Evolutionary conservation across 23 tunicate genomes (phyloP), one percentile per base, ranked within the genome.

Genomic region (Diplosoma virens): DNA sequence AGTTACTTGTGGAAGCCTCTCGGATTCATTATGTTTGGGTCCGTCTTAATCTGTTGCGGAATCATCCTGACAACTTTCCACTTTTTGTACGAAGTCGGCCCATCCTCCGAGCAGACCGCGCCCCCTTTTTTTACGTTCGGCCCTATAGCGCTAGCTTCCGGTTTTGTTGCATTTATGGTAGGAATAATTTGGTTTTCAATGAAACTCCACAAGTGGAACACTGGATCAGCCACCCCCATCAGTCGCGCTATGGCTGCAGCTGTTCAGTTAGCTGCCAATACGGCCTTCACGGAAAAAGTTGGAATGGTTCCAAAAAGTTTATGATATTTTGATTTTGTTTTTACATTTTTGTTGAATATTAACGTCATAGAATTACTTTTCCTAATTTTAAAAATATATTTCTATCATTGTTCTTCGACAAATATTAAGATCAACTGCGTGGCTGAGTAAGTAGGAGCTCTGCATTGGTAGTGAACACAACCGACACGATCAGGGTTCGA

Each of bases 171-270:
- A 25, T 81, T 86, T 28, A 92, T 85, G 81, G 55, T 85, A 28
- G 97, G 87, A 4, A 23, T 92, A 1, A 87, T 92, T 45, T 92
- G 97, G 97, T 68, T 85, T 76, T 75, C 93, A 23, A 59, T 85
- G 20, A 92, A 92, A 55, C 77, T 71, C 26, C 78, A 79, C 14
- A 92, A 92, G 54, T 92, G 97, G 97, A 28, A 36, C 17, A 77
- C 31, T 7, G 97, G 97, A 20, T 75, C 87, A n/a, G 97, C 97
- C 1, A 58, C 92, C 2, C 97, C 97, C 11, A 92, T 92, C 31
- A 66, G 84, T 18, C 79, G 76, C 0, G 97, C 97, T 23, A 68
- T 83, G 5, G 84, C 86, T 1, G 74, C 78, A 18, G 92, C 84
- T 1, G 80, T 67, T 0, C 56, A 61, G 25, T 32, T 78, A 6